These are phyloP conservation scores for Nasonia giraulti DNA, from an alignment of 1,140 invertebrate genomes.

Conservation along the genomic window DNA sequence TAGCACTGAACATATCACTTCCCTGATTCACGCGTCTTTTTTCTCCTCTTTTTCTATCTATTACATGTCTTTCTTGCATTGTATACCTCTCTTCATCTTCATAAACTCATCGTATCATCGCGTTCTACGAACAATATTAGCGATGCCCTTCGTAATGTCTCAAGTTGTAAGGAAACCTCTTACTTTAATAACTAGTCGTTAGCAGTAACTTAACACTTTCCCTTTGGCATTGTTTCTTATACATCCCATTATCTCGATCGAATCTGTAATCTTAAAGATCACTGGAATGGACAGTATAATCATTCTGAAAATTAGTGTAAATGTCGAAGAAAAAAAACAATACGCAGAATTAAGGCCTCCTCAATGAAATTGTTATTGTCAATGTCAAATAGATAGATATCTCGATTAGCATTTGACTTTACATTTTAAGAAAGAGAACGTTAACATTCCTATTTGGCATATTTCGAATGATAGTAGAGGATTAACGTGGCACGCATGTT, in stretches of 20 bases:
- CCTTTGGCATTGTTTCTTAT: constrained; percentile 36
- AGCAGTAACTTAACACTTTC: constrained; percentile 43
- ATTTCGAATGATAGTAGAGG: constrained; percentile 30
- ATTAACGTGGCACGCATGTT: constrained; percentile 19
- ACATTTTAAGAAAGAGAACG: constrained; percentile 22
- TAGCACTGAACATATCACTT: constrained; percentile 51
- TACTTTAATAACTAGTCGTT: constrained; percentile 50
- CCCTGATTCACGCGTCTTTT: constrained; percentile 32
- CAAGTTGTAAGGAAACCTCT: constrained; percentile 37
- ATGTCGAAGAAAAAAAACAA: constrained; percentile 30
- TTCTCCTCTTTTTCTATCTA: constrained; percentile 1
- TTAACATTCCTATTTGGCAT: constrained; percentile 50
- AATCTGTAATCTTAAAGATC: constrained; percentile 23
- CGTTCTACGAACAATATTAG: constrained; percentile 38
- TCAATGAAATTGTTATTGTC: constrained; percentile 39
- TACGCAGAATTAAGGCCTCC: constrained; percentile 28
- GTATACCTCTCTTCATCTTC: constrained; percentile 30
- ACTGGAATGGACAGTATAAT: constrained; percentile 37
- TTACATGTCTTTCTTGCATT: constrained; percentile 28
- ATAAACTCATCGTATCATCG: constrained; percentile 39
- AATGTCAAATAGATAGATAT: constrained; percentile 39
- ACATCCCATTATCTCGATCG: constrained; percentile 18
- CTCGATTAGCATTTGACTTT: constrained; percentile 40
- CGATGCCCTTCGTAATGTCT: constrained; percentile 31
- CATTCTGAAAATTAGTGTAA: constrained; percentile 38